A percentile compares a stretch with the other conserved stretches of the same genome.
These are phyloP conservation scores for Trileptium ribeirensis DNA, from an alignment of 2,888 invertebrate genomes.

Conservation along the genomic window DNA sequence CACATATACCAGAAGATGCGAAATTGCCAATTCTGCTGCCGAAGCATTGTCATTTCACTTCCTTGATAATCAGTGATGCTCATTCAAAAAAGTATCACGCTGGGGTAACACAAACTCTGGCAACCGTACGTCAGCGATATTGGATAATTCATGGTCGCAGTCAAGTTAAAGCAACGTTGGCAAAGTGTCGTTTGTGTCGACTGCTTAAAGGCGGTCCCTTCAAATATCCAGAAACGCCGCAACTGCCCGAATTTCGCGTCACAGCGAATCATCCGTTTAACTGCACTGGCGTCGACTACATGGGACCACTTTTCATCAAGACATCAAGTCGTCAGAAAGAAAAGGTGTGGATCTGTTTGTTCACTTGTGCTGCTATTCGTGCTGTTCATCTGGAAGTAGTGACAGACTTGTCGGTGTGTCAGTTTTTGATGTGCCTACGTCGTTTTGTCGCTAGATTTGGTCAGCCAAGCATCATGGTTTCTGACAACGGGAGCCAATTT, in stretches of 20 bases:
- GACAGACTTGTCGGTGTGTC: too few relatives aligned
- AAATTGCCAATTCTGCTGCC: too few relatives aligned
- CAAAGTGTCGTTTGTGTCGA: background rate
- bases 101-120: background rate
- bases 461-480: too few relatives aligned
- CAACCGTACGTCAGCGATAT: background rate
- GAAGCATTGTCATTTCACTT: background rate
- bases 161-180: background rate
- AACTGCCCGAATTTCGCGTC: background rate
- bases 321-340: constrained; percentile 36
- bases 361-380: too few relatives aligned
- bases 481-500: constrained; percentile 54
- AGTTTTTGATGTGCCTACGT: too few relatives aligned
- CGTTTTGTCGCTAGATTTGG: constrained; percentile 50
- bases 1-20: too few relatives aligned
- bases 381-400: too few relatives aligned
- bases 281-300: too few relatives aligned
- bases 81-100: background rate
- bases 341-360: constrained; percentile 47
- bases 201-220: background rate
- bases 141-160: background rate
- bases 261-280: background rate
- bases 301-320: too few relatives aligned
- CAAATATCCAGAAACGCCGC: background rate
- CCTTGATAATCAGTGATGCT: background rate